phyloP scores from a whole-genome alignment of 2,797 vertebrate species.

The Botia kubotai region DNA sequence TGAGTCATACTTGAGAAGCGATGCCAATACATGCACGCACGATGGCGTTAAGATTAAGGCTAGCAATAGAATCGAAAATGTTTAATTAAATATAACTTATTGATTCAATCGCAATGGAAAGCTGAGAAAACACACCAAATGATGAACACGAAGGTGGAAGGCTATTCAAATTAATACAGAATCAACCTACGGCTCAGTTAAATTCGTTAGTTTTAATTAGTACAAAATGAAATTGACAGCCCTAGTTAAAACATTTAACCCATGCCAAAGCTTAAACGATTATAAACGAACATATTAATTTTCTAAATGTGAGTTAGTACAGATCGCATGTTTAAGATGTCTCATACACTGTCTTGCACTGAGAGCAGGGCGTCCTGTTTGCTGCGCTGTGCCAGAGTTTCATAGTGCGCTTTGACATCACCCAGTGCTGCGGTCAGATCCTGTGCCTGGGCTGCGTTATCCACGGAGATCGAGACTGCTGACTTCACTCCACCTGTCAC shows the following conservation, averaged over 20 bases:
- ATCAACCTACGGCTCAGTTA: too few species aligned
- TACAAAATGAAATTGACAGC: too few species aligned
- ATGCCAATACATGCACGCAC: too few species aligned
- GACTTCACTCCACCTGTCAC: constrained; percentile 68
- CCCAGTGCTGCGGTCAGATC: constrained; percentile 69
- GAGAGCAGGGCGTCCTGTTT: constrained; percentile 70
- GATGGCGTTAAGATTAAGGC: too few species aligned
- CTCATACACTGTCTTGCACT: constrained; percentile 69
- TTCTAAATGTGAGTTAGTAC: neutral
- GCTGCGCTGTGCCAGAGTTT: constrained; percentile 67
- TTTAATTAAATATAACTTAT: neutral
- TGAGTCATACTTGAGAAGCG: neutral
- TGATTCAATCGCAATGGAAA: neutral
- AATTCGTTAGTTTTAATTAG: too few species aligned
- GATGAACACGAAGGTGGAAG: neutral
- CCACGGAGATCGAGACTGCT: constrained; percentile 73
- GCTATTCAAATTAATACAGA: too few species aligned
- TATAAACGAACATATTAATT: neutral
- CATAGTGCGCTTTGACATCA: constrained; percentile 71
- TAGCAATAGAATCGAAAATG: too few species aligned
- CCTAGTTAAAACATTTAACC: too few species aligned
- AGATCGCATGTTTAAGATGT: neutral
- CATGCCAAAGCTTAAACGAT: too few species aligned
- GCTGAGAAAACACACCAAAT: neutral
- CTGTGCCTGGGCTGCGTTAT: constrained; percentile 69